Base-by-base conservation (phyloP, 1,140 invertebrate species). In the Himalopsyche phryganea region DNA sequence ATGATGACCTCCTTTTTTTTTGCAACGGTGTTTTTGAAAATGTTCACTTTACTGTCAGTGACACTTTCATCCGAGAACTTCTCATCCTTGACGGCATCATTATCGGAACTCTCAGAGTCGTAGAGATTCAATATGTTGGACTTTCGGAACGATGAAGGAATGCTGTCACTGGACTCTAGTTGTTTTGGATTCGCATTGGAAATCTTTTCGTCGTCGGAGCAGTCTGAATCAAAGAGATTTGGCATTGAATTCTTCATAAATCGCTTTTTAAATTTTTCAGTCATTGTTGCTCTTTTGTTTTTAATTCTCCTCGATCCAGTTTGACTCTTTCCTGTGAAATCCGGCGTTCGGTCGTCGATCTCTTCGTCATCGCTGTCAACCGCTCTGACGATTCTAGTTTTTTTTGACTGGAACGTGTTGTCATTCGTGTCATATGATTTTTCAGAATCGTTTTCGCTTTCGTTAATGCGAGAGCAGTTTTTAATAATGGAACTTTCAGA, bases 51-150 rank as follows among this genome's bases (percentile, higher is more conserved):
- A 28, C 4, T 28, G 9, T 3, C 23, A 28, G 9, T 9, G 9
- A 9, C 9, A 5, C 9, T 9, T 9, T 9, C 23, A 9, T 28
- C 23, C 3, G 9, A 9, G 23, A 5, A 9, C 4, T 28, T 28
- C 3, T 9, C 4, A 28, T 28, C 23, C 3, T 28, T 28, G 23
- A 3, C 23, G 9, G 23, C 50, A 13, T 58, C 61, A 17, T 55
- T 47, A 15, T 50, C 40, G 15, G 61, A 59, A 38, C 57, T 63
- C n/a, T 63, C 57, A 15, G 61, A 56, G 49, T 63, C 61, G 48
- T 38, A 56, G 2, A 63, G 17, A 14, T 48, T 32, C 6, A 57
- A 53, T 15, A 63, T 28, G 15, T 58, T 54, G 1, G 56, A 54
- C 15, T 44, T 50, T 4, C 15, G 3, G 9, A 28, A 28, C 23